Evolutionary conservation across 2,113 vertebrate genomes (phyloP).

Genomic region (Arizona elegans): DNA sequence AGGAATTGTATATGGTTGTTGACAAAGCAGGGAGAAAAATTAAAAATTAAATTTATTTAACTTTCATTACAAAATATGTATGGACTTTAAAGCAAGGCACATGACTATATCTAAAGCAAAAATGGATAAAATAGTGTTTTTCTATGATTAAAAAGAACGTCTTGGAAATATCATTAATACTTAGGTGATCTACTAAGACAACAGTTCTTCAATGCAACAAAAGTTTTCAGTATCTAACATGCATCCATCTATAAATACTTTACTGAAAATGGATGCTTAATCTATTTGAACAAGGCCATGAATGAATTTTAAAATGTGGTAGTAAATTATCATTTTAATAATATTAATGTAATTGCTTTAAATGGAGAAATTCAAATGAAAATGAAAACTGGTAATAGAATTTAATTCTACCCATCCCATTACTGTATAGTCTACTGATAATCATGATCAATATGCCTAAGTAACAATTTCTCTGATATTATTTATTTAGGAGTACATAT

Average conservation of each 20-base stretch:
- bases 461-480: background rate
- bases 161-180: background rate
- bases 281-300: background rate
- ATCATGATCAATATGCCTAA: background rate
- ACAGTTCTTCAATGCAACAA: background rate
- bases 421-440: background rate
- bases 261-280: background rate
- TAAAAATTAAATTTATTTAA: background rate
- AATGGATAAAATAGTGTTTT: background rate
- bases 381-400: background rate
- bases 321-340: background rate
- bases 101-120: background rate
- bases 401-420: background rate
- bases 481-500: background rate
- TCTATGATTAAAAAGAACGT: background rate
- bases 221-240: background rate
- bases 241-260: background rate
- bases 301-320: background rate
- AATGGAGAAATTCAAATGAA: background rate
- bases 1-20: background rate
- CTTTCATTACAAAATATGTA: background rate
- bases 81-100: background rate
- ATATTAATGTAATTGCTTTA: background rate
- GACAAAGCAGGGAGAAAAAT: background rate
- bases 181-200: background rate